Percentiles rank a stretch among this genome's conserved stretches.
Evolutionary conservation across 2,797 vertebrate genomes (phyloP).

Genomic region (Enteromius argenteus): DNA sequence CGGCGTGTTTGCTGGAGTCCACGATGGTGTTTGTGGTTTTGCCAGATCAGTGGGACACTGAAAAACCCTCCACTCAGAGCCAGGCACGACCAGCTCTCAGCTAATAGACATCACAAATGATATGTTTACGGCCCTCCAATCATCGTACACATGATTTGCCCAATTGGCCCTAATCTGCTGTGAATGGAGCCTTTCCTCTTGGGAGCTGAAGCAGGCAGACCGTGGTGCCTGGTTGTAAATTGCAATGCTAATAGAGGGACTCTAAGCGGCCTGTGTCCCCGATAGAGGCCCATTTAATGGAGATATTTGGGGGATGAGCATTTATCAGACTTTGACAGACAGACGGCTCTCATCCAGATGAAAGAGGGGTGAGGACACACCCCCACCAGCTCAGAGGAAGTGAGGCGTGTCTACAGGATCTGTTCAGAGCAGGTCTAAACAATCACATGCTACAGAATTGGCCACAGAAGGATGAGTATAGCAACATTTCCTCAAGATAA

Average conservation of each 20-base stretch:
- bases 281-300: constrained; percentile 83
- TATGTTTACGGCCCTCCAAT: constrained; percentile 60
- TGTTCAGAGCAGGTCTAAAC: constrained; percentile 50
- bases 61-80: constrained; percentile 45
- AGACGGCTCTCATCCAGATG: constrained; percentile 46
- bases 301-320: constrained; percentile 80
- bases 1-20: background rate
- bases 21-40: background rate
- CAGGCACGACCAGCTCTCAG: constrained; percentile 38
- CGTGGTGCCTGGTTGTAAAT: constrained; percentile 74
- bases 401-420: constrained; percentile 55
- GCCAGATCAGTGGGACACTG: constrained; percentile 47
- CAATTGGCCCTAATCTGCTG: constrained; percentile 73
- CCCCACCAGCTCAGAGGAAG: constrained; percentile 50
- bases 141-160: constrained; percentile 70
- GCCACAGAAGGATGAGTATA: constrained; percentile 25
- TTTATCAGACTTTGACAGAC: constrained; percentile 84
- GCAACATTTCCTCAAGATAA: constrained; percentile 46
- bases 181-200: constrained; percentile 71
- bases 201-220: constrained; percentile 74
- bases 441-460: constrained; percentile 46
- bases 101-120: constrained; percentile 49
- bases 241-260: constrained; percentile 77
- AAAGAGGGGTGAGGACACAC: constrained; percentile 35
- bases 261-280: constrained; percentile 63